Base-by-base conservation (phyloP, 2,113 vertebrate genomes). In the Zosterops borbonicus region DNA sequence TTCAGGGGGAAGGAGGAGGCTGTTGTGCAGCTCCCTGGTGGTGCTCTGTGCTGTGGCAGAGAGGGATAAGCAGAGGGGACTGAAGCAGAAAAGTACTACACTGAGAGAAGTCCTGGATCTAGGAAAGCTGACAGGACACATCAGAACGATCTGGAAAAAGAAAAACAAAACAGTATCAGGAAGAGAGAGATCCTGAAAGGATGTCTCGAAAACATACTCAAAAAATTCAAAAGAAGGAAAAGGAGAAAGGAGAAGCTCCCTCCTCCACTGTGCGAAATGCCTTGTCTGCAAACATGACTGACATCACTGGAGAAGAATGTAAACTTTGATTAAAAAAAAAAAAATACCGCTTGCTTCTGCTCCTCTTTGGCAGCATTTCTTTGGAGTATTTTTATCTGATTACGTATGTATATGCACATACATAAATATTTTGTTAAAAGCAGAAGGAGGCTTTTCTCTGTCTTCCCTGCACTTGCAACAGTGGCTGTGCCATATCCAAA, bases 381-480 rank as follows among this genome's bases (percentile, higher is more conserved):
- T 63, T 74, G 64, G 77, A 90, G 88, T 83, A 94, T 88, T 96
- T 95, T 95, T 90, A 84, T 95, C 85, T 92, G 64, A 87, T 87
- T 92, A 47, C 29, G 4, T 93, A 94, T 53, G 85, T 93, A 95
- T 93, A 95, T 88, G 80, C 80, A 93, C 31, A 94, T 92, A 94
- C 25, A 92, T 95, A 96, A 95, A 96, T 90, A 96, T 95, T 94
- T 96, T 97, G 70, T 53, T 95, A 92, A 92, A 90, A 86, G 87
- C 31, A 86, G 89, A 82, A 90, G 47, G 62, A 80, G 87, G 33
- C 42, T 70, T 89, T 63, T 80, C 49, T 65, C 52, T 83, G 71
- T 29, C 8, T 67, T 82, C 60, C 55, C 52, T 0, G 4, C 3
- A n/a, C 41, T 83, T 42, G 25, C 83, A 42, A 19, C 44, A 58